Evolutionary conservation across 2,888 invertebrate genomes (phyloP).

Genomic region (Stegophylla sp.): DNA sequence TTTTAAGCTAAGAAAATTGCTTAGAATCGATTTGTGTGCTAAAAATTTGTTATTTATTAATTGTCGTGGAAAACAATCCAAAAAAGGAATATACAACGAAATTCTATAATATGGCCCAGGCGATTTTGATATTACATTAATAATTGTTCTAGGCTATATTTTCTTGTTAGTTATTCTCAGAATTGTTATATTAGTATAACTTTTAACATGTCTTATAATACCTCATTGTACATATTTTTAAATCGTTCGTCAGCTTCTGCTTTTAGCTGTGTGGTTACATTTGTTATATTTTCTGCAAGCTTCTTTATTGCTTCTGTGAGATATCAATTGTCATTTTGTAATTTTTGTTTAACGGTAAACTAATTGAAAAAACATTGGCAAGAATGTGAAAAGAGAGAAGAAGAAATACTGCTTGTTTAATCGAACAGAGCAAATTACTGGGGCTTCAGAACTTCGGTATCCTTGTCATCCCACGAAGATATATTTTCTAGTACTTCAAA

Average conservation of each 20-base stretch:
- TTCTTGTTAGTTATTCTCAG: not conserved
- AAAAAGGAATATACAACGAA: conserved; percentile 12
- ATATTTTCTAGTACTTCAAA: conserved; percentile 35
- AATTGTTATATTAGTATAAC: not conserved
- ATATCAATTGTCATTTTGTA: conserved; percentile 27
- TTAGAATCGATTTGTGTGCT: conserved; percentile 9
- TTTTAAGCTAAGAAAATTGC: not conserved
- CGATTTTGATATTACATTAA: not conserved
- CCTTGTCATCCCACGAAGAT: conserved; percentile 14
- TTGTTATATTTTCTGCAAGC: conserved; percentile 11
- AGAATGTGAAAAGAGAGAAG: conserved; percentile 7
- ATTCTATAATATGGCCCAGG: conserved; percentile 10
- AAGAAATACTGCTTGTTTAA: conserved; percentile 23
- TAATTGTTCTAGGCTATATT: conserved; percentile 4
- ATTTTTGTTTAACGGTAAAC: conserved; percentile 28
- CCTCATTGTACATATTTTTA: conserved; percentile 19
- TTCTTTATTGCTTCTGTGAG: conserved; percentile 10
- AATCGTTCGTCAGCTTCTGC: not conserved
- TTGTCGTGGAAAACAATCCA: conserved; percentile 1
- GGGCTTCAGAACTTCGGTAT: too few relatives aligned
- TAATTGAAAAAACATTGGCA: conserved; percentile 2
- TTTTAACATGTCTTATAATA: too few relatives aligned
- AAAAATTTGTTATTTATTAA: conserved; percentile 14
- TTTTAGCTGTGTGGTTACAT: not conserved
- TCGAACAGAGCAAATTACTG: conserved; percentile 24